These are phyloP conservation scores for Aldabrachelys gigantea DNA, from an alignment of 2,113 vertebrate genomes.

Conservation along the genomic window DNA sequence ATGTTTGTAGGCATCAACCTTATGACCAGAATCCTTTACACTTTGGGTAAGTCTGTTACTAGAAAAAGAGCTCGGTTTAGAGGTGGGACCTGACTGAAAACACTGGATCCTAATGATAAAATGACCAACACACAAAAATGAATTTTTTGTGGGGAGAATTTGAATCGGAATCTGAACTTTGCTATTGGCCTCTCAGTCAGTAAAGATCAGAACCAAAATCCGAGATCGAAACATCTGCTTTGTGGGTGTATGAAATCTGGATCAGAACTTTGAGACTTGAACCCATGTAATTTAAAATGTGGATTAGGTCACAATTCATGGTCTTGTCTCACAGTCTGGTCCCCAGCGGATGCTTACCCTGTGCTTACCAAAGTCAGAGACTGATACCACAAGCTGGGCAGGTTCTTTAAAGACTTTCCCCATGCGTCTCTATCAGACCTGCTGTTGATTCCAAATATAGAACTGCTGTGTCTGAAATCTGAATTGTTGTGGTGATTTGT, in stretches of 20 bases:
- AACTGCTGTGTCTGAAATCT: neutral
- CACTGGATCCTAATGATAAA: neutral
- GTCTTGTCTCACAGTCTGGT: neutral
- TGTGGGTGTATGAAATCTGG: neutral
- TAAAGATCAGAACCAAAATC: neutral
- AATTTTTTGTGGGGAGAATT: neutral
- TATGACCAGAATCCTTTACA: conserved; percentile 90
- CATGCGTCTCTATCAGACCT: neutral
- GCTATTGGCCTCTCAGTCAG: neutral
- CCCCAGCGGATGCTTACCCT: neutral
- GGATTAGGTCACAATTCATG: neutral
- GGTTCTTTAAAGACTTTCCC: neutral
- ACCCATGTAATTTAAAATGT: neutral
- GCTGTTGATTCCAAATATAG: neutral
- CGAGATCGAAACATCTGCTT: neutral
- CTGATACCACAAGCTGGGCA: neutral
- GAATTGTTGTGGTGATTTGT: neutral
- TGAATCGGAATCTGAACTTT: neutral
- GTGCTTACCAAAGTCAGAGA: neutral
- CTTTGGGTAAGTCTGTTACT: conserved; percentile 83
- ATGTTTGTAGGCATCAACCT: conserved; percentile 94
- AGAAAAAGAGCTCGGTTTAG: neutral
- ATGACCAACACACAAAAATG: neutral
- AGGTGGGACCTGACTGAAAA: neutral
- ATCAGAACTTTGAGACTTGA: neutral